Evolutionary conservation across 1,140 invertebrate species (phyloP), one percentile per base, ranked within the genome.

Genomic region (Eumeta japonica): DNA sequence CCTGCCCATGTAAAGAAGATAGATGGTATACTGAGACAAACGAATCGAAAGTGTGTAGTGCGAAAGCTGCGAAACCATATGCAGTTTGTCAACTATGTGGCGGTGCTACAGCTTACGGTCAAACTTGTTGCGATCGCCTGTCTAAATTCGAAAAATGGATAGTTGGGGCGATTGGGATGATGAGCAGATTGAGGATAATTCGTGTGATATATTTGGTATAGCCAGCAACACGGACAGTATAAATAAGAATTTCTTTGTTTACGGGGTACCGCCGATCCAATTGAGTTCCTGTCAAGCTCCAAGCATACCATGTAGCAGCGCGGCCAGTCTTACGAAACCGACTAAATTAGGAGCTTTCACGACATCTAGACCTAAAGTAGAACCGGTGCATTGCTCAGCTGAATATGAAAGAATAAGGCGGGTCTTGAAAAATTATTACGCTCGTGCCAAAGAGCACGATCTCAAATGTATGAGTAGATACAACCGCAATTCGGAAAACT

Each of bases 401-500:
- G 70, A 74, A 40, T 74, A 62, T 30, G 58, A 74, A 43, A 56
- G 66, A 52, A 68, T 74, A 28, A 74, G 64, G 47, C 68, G 65
- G 35, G 66, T 64, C 9, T 49, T 74, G n/a, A 62, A 55, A 27
- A 62, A 67, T 14, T 73, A 70, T 15, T 58, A 65, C 58, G 59
- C 51, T 36, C 34, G 58, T 35, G 61, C 65, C 35, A 65, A 68
- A 45, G 57, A 59, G 16, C 39, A 63, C 17, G 66, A 73, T 35
- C 63, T 45, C 19, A 52, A 61, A 46, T 73, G 68, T 20, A 34
- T 71, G 10, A 71, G 68, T 36, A 60, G 55, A 35, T 68, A 67
- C 43, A 55, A 67, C 16, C 55, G 61, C 14, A 64, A 70, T 45
- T 68, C 63, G 38, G 68, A 73, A 41, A 56, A 47, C 42, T 46